Percentiles rank a stretch among this genome's conserved stretches.
phyloP scores from a whole-genome alignment of 2,888 invertebrate genomes.

The Drosophila yooni region DNA sequence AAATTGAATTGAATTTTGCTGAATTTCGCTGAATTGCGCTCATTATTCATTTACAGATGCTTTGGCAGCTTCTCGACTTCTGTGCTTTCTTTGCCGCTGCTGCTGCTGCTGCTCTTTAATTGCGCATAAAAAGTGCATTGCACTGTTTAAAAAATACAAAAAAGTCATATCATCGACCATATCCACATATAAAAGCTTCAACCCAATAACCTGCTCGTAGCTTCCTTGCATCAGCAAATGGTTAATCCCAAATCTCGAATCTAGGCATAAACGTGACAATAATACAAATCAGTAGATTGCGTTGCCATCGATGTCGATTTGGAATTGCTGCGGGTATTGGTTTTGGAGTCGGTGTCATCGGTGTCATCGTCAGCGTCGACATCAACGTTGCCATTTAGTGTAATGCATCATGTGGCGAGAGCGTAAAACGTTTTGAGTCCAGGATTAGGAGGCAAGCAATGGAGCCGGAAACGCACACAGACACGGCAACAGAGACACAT shows the following conservation, averaged over 20 bases:
- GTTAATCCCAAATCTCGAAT: slow-evolving; percentile 66
- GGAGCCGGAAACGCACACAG: background rate
- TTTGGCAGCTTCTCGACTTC: slow-evolving; percentile 26
- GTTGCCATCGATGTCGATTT: slow-evolving; percentile 18
- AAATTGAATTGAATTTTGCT: slow-evolving; percentile 79
- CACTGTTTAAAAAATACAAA: slow-evolving; percentile 17
- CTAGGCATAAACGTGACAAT: slow-evolving; percentile 81
- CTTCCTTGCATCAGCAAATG: slow-evolving; percentile 30
- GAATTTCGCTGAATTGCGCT: slow-evolving; percentile 81
- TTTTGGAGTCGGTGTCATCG: slow-evolving; percentile 1
- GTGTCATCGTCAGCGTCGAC: slow-evolving; percentile 22
- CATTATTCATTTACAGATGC: slow-evolving; percentile 79
- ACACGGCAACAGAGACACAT: background rate
- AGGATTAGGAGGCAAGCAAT: slow-evolving; percentile 32
- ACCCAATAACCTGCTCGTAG: slow-evolving; percentile 1
- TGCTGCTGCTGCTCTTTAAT: slow-evolving; percentile 39
- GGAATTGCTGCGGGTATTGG: slow-evolving; percentile 9
- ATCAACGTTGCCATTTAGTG: slow-evolving; percentile 59
- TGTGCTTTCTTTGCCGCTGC: background rate
- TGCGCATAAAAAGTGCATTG: slow-evolving; percentile 55
- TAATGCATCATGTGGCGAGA: slow-evolving; percentile 65
- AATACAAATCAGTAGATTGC: slow-evolving; percentile 80
- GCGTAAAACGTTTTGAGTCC: slow-evolving; percentile 59
- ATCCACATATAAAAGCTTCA: slow-evolving; percentile 8
- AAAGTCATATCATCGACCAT: slow-evolving; percentile 2